Percentiles rank a stretch among this genome's conserved stretches.
Conservation (phyloP, 2,797 vertebrate genomes). For the Todus mexicanus region DNA sequence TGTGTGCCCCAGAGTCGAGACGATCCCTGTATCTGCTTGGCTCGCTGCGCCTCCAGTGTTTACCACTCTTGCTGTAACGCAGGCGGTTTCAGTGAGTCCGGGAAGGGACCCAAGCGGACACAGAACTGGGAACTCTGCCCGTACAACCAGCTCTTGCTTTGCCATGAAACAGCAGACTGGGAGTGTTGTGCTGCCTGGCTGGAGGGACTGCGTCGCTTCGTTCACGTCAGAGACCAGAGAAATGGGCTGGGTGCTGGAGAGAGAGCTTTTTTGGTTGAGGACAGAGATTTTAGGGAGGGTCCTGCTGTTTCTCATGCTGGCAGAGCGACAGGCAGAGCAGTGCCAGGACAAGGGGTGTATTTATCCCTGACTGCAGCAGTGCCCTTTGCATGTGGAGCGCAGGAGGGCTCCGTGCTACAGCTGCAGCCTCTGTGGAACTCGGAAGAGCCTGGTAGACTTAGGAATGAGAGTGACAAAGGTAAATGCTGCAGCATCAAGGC, state of each 20-base stretch:
- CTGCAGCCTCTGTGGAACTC: background rate
- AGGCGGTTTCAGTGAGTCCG: background rate
- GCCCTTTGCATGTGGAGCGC: background rate
- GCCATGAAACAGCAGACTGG: background rate
- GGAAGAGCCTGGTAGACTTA: background rate
- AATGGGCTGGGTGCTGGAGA: background rate
- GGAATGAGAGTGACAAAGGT: background rate
- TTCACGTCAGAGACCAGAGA: fast-evolving
- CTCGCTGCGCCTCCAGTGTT: background rate
- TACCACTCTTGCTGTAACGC: background rate
- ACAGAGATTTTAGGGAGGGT: background rate
- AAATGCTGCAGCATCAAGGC: background rate
- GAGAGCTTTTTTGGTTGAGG: too few species aligned
- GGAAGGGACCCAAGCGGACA: background rate
- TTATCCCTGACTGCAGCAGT: background rate
- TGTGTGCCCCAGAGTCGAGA: background rate
- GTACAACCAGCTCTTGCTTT: background rate
- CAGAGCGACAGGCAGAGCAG: background rate
- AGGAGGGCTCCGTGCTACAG: background rate
- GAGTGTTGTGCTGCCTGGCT: background rate
- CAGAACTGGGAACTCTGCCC: background rate
- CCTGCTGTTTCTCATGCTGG: background rate
- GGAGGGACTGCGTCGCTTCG: background rate
- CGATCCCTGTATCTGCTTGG: background rate
- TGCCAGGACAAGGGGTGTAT: fast-evolving